Percentiles rank a stretch among this genome's conserved stretches.
Evolutionary conservation across 2,888 invertebrate genomes (phyloP).

Genomic region (Serrognathus titanus): DNA sequence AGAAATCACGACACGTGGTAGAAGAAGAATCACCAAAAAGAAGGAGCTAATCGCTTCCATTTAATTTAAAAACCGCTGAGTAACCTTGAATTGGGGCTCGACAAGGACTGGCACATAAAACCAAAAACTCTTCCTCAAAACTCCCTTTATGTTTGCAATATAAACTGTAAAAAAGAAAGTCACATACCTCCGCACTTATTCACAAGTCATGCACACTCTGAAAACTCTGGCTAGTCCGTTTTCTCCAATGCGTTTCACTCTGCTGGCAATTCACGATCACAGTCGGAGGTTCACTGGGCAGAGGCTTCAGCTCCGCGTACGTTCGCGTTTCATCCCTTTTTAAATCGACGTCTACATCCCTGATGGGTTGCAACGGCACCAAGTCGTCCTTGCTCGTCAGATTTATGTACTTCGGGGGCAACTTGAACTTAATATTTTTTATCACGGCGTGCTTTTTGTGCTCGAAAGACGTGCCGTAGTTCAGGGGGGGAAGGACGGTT

Average conservation of each 20-base stretch:
- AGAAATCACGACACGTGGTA: too few species aligned
- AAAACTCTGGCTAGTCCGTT: slow-evolving; percentile 46
- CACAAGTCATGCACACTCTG: too few species aligned
- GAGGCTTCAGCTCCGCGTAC: slow-evolving; percentile 30
- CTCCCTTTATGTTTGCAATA: too few species aligned
- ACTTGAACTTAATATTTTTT: slow-evolving; percentile 49
- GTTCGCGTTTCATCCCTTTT: slow-evolving; percentile 17
- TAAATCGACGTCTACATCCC: slow-evolving; percentile 12
- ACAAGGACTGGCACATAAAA: too few species aligned
- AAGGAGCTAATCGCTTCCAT: too few species aligned
- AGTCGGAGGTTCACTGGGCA: slow-evolving; percentile 31
- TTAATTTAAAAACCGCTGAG: too few species aligned
- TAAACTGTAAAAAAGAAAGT: too few species aligned
- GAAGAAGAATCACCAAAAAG: too few species aligned
- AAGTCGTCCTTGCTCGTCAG: slow-evolving; percentile 25
- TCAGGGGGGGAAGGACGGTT: slow-evolving; percentile 27
- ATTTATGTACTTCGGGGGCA: slow-evolving; percentile 44
- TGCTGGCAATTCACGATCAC: slow-evolving; percentile 36
- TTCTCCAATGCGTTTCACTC: slow-evolving; percentile 52
- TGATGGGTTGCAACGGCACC: slow-evolving; percentile 18
- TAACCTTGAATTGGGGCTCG: too few species aligned
- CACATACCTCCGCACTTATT: too few species aligned
- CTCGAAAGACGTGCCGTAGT: slow-evolving; percentile 45
- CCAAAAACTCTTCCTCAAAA: too few species aligned
- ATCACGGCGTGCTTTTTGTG: slow-evolving; percentile 43